Conservation (phyloP, 2,888 invertebrate species). For the Lobophora halterata region DNA sequence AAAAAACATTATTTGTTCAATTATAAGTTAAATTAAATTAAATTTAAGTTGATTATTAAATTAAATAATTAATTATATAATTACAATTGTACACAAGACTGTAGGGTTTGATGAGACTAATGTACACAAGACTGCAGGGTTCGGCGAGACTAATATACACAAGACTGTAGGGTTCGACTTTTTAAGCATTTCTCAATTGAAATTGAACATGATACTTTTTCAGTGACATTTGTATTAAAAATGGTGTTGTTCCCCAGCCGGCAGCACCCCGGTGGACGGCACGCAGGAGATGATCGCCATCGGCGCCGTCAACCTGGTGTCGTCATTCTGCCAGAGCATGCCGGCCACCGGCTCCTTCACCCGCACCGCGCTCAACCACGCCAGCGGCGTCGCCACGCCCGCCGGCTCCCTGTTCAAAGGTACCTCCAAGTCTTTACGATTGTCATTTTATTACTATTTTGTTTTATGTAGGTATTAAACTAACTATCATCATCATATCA, state of each 20-base stretch:
- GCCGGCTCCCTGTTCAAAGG: conserved; percentile 90
- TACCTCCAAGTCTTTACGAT: conserved; percentile 22
- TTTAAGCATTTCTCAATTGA: too few species aligned
- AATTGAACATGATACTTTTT: too few species aligned
- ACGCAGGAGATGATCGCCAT: conserved; percentile 95
- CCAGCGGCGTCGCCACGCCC: conserved; percentile 92
- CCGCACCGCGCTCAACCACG: conserved; percentile 93
- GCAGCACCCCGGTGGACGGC: conserved; percentile 88
- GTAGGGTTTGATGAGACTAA: too few species aligned
- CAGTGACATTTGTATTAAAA: background rate
- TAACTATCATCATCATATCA: too few species aligned
- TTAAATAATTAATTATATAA: too few species aligned
- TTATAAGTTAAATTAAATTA: too few species aligned
- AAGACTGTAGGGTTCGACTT: too few species aligned
- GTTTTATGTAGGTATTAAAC: background rate
- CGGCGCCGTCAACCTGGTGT: conserved; percentile 88
- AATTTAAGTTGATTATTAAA: too few species aligned
- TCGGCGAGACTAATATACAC: too few species aligned
- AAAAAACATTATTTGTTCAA: too few species aligned
- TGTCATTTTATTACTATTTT: background rate
- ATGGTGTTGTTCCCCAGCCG: conserved; percentile 78
- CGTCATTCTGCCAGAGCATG: conserved; percentile 92
- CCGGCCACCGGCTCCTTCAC: conserved; percentile 94
- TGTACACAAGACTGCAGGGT: too few species aligned
- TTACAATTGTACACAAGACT: too few species aligned